Evolutionary conservation across 2,797 vertebrate species (phyloP).

Genomic region (Echeneis naucrates): DNA sequence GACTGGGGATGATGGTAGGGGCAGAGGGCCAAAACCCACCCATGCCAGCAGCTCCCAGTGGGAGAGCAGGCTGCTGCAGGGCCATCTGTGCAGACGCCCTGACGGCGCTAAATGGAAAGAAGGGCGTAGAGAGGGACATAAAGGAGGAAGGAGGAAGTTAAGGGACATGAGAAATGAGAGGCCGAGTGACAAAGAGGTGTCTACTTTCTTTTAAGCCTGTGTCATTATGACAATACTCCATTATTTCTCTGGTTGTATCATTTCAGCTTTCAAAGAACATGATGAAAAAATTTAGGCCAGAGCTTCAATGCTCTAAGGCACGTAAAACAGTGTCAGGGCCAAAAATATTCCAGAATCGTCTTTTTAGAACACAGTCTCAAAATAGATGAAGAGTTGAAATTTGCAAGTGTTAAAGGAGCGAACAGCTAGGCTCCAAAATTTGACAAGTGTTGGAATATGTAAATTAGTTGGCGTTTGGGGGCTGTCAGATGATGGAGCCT

Average conservation of each 20-base stretch:
- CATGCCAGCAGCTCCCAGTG: slow-evolving; percentile 72
- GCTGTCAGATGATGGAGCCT: slow-evolving; percentile 20
- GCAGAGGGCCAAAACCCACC: slow-evolving; percentile 66
- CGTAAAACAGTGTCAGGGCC: slow-evolving; percentile 70
- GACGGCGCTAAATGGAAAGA: slow-evolving; percentile 51
- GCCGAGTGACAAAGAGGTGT: slow-evolving; percentile 59
- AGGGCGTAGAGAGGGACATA: slow-evolving; percentile 50
- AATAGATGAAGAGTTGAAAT: slow-evolving; percentile 67
- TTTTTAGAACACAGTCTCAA: slow-evolving; percentile 54
- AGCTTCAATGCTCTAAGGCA: slow-evolving; percentile 57
- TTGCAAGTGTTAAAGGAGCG: slow-evolving; percentile 45
- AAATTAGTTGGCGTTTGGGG: slow-evolving; percentile 41
- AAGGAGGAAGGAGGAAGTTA: slow-evolving; percentile 31
- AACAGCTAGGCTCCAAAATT: slow-evolving; percentile 68
- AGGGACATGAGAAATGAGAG: slow-evolving; percentile 16
- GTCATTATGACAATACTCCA: slow-evolving; percentile 23
- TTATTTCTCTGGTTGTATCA: slow-evolving; percentile 26
- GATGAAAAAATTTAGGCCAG: slow-evolving; percentile 66
- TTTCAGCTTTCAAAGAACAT: slow-evolving; percentile 74
- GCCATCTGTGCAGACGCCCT: slow-evolving; percentile 77
- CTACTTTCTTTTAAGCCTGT: slow-evolving; percentile 44
- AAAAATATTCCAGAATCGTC: slow-evolving; percentile 63
- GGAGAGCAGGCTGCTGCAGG: slow-evolving; percentile 70
- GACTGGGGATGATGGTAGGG: slow-evolving; percentile 61
- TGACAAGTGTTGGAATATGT: slow-evolving; percentile 59